These are phyloP conservation scores for Saguinus imperator DNA, from an alignment of 2,113 vertebrate species.

Conservation along the genomic window DNA sequence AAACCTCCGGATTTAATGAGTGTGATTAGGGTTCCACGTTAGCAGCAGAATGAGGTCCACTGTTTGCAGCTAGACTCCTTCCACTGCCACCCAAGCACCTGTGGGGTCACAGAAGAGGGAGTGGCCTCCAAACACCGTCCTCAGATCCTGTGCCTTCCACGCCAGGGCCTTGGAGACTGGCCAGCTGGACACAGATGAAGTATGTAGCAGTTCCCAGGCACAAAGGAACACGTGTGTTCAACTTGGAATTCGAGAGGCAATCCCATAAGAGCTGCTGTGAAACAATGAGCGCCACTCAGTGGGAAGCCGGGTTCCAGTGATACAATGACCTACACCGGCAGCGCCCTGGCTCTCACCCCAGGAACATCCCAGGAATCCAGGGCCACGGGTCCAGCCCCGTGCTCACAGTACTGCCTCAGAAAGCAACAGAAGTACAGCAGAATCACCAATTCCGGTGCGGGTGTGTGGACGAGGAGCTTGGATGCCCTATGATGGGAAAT, in stretches of 20 bases:
- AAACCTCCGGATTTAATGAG: accelerated
- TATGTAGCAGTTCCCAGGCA: accelerated
- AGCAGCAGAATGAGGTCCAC: accelerated
- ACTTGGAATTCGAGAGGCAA: accelerated
- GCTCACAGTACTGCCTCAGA: accelerated
- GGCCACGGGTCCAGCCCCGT: not conserved
- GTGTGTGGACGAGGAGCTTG: accelerated
- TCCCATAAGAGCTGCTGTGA: accelerated
- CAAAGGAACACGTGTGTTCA: accelerated
- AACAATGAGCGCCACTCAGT: accelerated
- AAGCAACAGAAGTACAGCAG: accelerated
- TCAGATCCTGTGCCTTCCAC: accelerated
- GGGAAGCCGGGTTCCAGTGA: not conserved
- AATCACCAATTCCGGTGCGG: accelerated
- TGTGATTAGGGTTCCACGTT: accelerated
- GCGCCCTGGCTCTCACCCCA: not conserved
- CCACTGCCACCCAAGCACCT: not conserved
- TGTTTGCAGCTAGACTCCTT: not conserved
- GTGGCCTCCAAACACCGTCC: accelerated
- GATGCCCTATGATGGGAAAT: accelerated
- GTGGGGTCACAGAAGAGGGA: not conserved
- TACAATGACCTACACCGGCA: accelerated
- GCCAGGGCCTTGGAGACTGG: not conserved
- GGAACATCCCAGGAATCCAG: not conserved
- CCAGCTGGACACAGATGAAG: accelerated